These are phyloP conservation scores for Vespertilio murinus DNA, from an alignment of 2,797 vertebrate species.

Conservation along the genomic window DNA sequence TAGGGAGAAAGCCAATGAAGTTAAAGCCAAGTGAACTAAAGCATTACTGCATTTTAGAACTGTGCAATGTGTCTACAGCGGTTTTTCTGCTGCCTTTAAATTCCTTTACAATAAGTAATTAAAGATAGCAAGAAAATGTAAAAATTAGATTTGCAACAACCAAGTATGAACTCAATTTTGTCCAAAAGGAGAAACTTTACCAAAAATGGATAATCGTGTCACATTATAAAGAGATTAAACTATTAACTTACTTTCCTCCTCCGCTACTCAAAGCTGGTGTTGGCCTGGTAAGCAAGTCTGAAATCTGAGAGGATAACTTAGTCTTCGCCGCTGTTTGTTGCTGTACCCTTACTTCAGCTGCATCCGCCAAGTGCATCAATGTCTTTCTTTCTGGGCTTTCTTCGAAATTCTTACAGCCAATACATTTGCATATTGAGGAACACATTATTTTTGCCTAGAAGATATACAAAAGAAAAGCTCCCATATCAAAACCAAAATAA, in stretches of 20 bases:
- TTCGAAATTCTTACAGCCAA: constrained; percentile 99
- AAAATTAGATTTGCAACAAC: background rate
- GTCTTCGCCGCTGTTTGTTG: constrained; percentile 99
- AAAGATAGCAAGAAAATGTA: background rate
- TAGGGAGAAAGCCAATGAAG: background rate
- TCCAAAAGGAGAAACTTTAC: background rate
- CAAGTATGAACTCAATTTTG: background rate
- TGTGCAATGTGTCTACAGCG: background rate
- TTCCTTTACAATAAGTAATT: constrained; percentile 7
- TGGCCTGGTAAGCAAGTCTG: constrained; percentile 95
- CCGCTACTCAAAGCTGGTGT: constrained; percentile 91
- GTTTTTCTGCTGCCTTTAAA: constrained; percentile 12
- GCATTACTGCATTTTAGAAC: background rate
- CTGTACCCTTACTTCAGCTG: constrained; percentile 97
- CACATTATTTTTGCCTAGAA: constrained; percentile 99
- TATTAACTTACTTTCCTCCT: constrained; percentile 91
- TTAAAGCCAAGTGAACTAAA: background rate
- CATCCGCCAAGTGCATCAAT: constrained; percentile 97
- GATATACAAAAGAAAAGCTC: constrained; percentile 61
- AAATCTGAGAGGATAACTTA: constrained; percentile 98
- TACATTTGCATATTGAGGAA: constrained; percentile 98
- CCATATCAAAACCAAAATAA: constrained; percentile 53
- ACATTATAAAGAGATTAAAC: background rate
- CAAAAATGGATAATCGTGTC: background rate
- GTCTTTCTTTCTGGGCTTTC: constrained; percentile 98